Conservation (phyloP, 2,797 vertebrate genomes). For the Balearica regulorum region DNA sequence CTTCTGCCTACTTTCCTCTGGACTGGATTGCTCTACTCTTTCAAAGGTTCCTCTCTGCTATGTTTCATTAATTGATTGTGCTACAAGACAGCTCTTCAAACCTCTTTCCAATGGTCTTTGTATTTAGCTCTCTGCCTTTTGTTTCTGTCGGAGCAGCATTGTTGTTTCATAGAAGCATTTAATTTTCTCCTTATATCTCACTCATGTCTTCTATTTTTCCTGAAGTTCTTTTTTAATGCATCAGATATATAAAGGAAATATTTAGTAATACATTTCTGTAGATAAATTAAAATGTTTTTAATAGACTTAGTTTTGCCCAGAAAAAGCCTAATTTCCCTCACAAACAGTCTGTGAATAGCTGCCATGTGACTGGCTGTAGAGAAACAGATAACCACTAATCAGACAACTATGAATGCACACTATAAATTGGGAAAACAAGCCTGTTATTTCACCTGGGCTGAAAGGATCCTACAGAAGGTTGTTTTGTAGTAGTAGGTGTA, state of each 20-base stretch:
- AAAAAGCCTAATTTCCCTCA: neutral
- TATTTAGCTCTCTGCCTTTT: neutral
- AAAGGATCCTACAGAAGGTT: neutral
- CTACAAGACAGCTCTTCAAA: neutral
- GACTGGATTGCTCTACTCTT: neutral
- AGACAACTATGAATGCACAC: neutral
- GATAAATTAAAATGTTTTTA: neutral
- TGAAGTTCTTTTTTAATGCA: neutral
- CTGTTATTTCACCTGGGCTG: neutral
- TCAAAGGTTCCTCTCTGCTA: neutral
- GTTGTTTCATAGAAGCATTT: neutral
- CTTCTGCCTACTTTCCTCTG: neutral
- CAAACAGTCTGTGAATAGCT: neutral
- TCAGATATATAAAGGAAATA: neutral
- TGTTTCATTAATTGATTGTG: neutral
- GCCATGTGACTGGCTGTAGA: neutral
- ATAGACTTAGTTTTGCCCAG: neutral
- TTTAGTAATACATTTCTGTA: neutral
- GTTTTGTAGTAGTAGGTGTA: neutral
- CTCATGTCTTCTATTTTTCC: neutral
- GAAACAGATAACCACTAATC: neutral
- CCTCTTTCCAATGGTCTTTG: neutral
- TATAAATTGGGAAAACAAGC: neutral
- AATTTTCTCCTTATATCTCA: neutral
- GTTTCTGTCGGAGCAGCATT: neutral